Percentiles rank a stretch among this genome's conserved stretches.
These are phyloP conservation scores for Agapornis canus DNA, from an alignment of 2,797 vertebrate species.

Conservation along the genomic window DNA sequence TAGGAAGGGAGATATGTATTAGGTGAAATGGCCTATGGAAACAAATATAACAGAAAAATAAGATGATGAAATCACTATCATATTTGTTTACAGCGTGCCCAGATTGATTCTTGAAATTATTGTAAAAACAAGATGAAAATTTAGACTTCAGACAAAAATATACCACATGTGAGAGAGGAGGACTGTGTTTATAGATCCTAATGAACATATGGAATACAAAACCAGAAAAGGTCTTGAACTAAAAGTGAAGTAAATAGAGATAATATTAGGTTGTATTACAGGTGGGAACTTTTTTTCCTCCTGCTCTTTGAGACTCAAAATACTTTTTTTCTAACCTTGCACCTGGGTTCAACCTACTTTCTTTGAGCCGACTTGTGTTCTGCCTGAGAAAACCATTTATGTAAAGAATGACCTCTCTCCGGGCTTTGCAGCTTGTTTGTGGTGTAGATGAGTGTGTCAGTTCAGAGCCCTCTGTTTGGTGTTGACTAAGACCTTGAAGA, in stretches of 20 bases:
- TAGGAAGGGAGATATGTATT: neutral
- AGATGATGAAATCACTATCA: neutral
- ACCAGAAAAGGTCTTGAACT: neutral
- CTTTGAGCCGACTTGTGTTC: constrained; percentile 65
- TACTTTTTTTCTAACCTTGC: constrained; percentile 72
- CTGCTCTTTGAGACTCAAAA: constrained; percentile 35
- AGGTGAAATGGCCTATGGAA: neutral
- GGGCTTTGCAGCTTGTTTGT: constrained; percentile 58
- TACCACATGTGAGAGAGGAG: neutral
- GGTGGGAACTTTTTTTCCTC: neutral
- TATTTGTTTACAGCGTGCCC: neutral
- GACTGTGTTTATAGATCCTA: neutral
- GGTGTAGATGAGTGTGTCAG: constrained; percentile 57
- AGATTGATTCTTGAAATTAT: neutral
- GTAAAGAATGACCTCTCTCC: constrained; percentile 63
- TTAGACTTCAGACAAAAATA: neutral
- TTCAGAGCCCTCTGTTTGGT: constrained; percentile 33
- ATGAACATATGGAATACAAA: neutral
- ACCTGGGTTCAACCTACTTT: constrained; percentile 57
- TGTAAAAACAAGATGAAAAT: neutral
- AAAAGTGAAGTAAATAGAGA: neutral
- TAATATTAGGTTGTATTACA: neutral
- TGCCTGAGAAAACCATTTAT: constrained; percentile 76
- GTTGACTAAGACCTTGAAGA: constrained; percentile 69
- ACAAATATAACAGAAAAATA: neutral